Percentiles rank a stretch among this genome's conserved stretches.
These are phyloP conservation scores for Hylia prasina DNA, from an alignment of 2,113 vertebrate species.

Conservation along the genomic window DNA sequence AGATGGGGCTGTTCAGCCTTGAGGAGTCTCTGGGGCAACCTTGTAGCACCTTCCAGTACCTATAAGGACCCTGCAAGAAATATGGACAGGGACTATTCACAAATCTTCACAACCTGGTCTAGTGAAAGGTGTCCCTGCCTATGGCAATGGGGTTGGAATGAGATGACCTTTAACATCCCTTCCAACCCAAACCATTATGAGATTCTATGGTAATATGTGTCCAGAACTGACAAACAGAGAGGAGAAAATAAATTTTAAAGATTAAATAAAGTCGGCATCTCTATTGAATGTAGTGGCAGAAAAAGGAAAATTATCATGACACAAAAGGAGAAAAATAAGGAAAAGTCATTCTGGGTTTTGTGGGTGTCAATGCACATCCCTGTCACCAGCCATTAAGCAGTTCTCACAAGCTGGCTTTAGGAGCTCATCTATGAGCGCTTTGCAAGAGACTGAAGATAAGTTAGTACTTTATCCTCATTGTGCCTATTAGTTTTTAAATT, in stretches of 20 bases:
- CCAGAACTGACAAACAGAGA: background rate
- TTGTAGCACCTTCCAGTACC: background rate
- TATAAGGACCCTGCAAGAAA: background rate
- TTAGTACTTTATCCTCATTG: background rate
- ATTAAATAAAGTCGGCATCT: background rate
- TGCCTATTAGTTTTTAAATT: background rate
- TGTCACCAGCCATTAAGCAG: background rate
- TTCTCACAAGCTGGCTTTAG: background rate
- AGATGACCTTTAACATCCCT: background rate
- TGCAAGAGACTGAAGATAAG: background rate
- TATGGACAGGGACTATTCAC: background rate
- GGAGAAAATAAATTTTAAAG: background rate
- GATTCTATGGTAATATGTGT: background rate
- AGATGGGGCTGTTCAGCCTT: background rate
- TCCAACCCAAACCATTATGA: background rate
- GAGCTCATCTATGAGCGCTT: background rate
- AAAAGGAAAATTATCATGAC: background rate
- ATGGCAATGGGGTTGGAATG: accelerated
- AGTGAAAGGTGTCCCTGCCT: background rate
- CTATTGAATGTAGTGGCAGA: background rate
- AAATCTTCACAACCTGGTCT: background rate
- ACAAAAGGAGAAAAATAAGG: background rate
- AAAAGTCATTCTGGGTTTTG: background rate
- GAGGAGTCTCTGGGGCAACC: background rate
- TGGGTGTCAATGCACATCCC: background rate